Base-by-base conservation (phyloP, 1,140 invertebrate species). In the Trypoxylus dichotomus region DNA sequence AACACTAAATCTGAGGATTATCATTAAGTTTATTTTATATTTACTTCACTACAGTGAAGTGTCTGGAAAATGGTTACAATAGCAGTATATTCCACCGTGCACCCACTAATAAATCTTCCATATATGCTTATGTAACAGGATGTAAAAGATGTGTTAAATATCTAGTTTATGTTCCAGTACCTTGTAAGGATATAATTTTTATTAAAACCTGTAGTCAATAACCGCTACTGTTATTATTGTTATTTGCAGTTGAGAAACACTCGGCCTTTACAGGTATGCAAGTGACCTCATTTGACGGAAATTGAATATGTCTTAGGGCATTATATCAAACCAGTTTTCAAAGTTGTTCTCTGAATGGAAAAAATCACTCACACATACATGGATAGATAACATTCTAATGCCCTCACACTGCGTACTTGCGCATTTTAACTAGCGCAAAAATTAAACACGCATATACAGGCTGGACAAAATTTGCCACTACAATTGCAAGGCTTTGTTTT, bases 241-340 rank as follows among this genome's bases (percentile, higher is more conserved):
- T 68, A 29, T 68, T 68, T 68, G 60, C 60, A 25, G 24, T 68
- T 68, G 60, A 74, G 72, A 74, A 74, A 74, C 29, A 27, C 3
- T 41, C 72, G 72, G 72, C 72, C 72, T 74, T 74, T 74, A 19
- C n/a, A 74, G 19, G 41, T 74, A 74, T 74, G 72, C 72, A 74
- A 74, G 72, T 43, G 72, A 74, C 72, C 72, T 74, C 72, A 74
- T 74, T 74, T 19, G 27, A 29, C 29, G 41, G 72, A 74, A 74
- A 74, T 74, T 74, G 25, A 74, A 74, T 74, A 74, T 74, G 72
- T 74, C 72, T 74, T 43, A 74, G 72, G 72, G 72, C 72, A 27
- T n/a, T 43, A 32, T 54, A 74, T 43, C 72, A 74, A 74, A 74
- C 72, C 72, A 74, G 72, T 74, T 74, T 74, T 43, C 60, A 68